Base-by-base conservation (phyloP, 2,113 vertebrate species). In the Tetraodon nigroviridis region DNA sequence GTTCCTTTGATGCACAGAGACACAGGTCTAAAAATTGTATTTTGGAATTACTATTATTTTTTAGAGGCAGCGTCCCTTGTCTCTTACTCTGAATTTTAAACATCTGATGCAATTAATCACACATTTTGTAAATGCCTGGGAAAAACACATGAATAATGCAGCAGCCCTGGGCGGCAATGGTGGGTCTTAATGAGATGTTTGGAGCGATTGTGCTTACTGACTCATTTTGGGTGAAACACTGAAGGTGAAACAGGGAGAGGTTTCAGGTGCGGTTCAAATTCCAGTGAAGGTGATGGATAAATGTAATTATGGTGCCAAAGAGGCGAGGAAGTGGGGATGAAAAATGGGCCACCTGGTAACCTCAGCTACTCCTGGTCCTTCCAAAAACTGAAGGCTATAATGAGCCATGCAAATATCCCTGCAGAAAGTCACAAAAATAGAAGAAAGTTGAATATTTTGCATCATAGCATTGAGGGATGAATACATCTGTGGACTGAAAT, bases 131-230 rank as follows among this genome's bases (percentile, higher is more conserved):
- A 74, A 61, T 65, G 54, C 70, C 69, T 45, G 41, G 56, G 67
- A 67, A 67, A 73, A 77, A 82, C 50, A 80, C 64, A 82, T 82
- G 78, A 85, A 89, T 84, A 73, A 86, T 85, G 76, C 80, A 85
- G 7, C 64, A 73, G 75, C 80, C 71, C 82, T 73, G 64, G 47
- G 76, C 70, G 78, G 71, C 74, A 69, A 67, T 62, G 76, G 63
- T 76, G 64, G 75, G 68, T 61, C 66, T 55, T 85, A 83, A 85
- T 88, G 78, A 77, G 83, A 88, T 87, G 84, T 87, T 78, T 72
- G 67, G 61, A 50, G 67, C 73, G 75, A 76, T 63, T 80, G 79
- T 70, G 79, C 79, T 73, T 47, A 76, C 68, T 45, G 74, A 81
- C 69, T 82, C 73, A 69, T 79, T 50, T 29, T 32, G 58, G 69